These are phyloP conservation scores for Hesperia comma DNA, from an alignment of 2,888 invertebrate species.

Conservation along the genomic window DNA sequence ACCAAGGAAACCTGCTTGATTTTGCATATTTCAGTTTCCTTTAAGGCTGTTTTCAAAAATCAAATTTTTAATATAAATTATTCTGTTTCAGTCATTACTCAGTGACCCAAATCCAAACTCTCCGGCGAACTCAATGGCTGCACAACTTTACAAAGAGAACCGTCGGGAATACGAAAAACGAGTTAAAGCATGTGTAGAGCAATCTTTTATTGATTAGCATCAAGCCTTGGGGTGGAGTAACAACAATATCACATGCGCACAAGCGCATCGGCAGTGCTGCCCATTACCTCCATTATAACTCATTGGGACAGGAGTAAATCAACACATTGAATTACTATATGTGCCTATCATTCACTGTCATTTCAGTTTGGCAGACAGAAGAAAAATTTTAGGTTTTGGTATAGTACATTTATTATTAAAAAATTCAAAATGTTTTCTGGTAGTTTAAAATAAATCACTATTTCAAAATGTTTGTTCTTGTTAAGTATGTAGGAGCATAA, in stretches of 20 bases:
- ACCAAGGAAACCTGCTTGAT: background rate
- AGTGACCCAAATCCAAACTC: slow-evolving; percentile 99
- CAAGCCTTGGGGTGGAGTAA: slow-evolving; percentile 56
- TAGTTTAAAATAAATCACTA: slow-evolving; percentile 32
- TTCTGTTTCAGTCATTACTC: slow-evolving; percentile 94
- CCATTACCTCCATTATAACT: slow-evolving; percentile 62
- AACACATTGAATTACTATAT: slow-evolving; percentile 49
- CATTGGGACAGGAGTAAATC: slow-evolving; percentile 69
- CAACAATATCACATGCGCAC: slow-evolving; percentile 51
- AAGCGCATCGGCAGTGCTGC: slow-evolving; percentile 55
- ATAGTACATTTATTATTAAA: slow-evolving; percentile 42
- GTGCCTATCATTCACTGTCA: slow-evolving; percentile 48
- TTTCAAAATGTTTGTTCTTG: slow-evolving; percentile 37
- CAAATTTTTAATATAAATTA: background rate
- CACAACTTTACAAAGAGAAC: slow-evolving; percentile 99
- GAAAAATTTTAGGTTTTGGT: slow-evolving; percentile 39
- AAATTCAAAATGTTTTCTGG: slow-evolving; percentile 37
- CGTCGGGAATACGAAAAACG: slow-evolving; percentile 99
- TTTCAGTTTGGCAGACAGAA: slow-evolving; percentile 42
- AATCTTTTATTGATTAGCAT: slow-evolving; percentile 97
- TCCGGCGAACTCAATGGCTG: slow-evolving; percentile 99
- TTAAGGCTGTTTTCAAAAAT: no score
- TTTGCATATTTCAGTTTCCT: background rate
- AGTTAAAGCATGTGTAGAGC: slow-evolving; percentile 99
- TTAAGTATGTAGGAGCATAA: slow-evolving; percentile 36